A percentile compares a stretch with the other conserved stretches of the same genome.
phyloP scores from a whole-genome alignment of 1,140 invertebrate genomes.

The Mercenaria mercenaria region DNA sequence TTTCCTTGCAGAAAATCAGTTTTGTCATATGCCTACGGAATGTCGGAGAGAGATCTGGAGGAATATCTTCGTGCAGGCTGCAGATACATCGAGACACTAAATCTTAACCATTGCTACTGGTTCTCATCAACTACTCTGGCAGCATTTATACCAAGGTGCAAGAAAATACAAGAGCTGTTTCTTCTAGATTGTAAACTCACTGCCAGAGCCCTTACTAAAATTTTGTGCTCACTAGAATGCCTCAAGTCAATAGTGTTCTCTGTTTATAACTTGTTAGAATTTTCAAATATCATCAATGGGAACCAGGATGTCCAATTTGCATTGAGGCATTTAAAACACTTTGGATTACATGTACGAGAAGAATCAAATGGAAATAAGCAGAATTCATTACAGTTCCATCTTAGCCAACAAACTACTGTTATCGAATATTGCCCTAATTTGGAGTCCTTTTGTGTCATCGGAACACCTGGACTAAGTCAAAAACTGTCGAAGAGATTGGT shows the following conservation, averaged over 20 bases:
- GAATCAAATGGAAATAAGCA: constrained; percentile 23
- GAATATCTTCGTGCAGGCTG: constrained; percentile 63
- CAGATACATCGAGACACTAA: constrained; percentile 69
- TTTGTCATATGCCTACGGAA: constrained; percentile 56
- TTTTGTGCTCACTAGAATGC: constrained; percentile 66
- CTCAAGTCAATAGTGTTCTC: constrained; percentile 71
- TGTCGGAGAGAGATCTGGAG: constrained; percentile 56
- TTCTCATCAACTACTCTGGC: constrained; percentile 63
- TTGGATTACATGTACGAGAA: constrained; percentile 62
- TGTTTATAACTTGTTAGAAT: constrained; percentile 71
- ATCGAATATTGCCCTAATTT: constrained; percentile 76
- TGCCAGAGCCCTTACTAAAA: constrained; percentile 61
- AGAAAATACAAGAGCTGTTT: constrained; percentile 69
- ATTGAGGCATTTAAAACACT: constrained; percentile 66
- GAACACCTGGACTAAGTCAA: constrained; percentile 62
- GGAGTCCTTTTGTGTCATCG: constrained; percentile 75
- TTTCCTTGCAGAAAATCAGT: constrained; percentile 39
- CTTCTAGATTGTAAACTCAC: constrained; percentile 73
- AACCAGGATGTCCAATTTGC: constrained; percentile 69
- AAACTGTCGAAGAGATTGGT: constrained; percentile 32
- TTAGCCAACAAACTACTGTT: constrained; percentile 66
- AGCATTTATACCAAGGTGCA: constrained; percentile 67
- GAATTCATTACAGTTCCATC: constrained; percentile 65
- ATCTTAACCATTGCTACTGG: constrained; percentile 80
- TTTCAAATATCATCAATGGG: constrained; percentile 61